phyloP scores from a whole-genome alignment of 2,113 vertebrate species.

The Brienomyrus longianalis region DNA sequence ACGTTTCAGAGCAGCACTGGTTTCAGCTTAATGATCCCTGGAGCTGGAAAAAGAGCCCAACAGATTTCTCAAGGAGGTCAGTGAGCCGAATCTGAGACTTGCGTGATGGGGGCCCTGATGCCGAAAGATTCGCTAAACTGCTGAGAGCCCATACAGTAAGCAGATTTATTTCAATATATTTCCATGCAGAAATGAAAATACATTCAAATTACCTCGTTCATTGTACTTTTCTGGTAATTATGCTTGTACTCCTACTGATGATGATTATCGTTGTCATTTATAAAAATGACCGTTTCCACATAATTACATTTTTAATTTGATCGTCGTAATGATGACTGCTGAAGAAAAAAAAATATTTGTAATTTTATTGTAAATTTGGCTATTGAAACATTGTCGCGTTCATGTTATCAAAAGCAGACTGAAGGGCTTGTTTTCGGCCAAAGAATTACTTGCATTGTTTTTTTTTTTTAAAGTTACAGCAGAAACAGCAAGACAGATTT shows the following conservation, averaged over 20 bases:
- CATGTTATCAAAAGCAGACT: background rate
- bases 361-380: slow-evolving; percentile 1
- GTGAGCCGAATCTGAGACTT: background rate
- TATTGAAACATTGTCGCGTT: background rate
- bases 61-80: background rate
- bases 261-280: background rate
- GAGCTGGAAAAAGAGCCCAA: background rate
- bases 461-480: background rate
- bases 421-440: background rate
- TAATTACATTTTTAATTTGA: slow-evolving; percentile 9
- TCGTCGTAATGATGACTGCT: background rate
- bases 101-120: background rate
- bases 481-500: background rate
- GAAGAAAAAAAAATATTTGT: background rate
- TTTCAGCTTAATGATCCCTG: background rate
- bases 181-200: background rate
- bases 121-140: background rate
- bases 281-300: background rate
- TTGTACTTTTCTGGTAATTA: background rate
- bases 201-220: background rate
- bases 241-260: slow-evolving; percentile 4
- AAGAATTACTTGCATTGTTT: background rate
- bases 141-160: background rate
- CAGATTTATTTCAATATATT: background rate
- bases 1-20: background rate